Conservation (phyloP, 1,140 invertebrate species). For the Antheraea pernyi region DNA sequence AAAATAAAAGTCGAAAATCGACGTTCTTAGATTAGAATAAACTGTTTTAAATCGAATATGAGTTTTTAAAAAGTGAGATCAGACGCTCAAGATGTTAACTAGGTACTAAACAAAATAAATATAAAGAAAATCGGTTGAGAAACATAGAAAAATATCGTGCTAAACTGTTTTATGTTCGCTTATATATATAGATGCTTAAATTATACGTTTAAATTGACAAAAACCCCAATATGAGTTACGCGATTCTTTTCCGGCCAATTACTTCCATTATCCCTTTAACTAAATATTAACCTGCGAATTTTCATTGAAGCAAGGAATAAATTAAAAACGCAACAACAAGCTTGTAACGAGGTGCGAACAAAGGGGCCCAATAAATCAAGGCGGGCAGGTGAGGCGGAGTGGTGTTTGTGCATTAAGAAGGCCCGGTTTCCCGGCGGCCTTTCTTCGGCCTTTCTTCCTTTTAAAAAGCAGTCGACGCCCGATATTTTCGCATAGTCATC, state of each 20-base stretch:
- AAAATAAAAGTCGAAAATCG: too few species aligned
- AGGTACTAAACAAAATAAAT: too few species aligned
- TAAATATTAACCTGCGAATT: slow-evolving; percentile 71
- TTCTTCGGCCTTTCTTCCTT: slow-evolving; percentile 72
- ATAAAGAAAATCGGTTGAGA: too few species aligned
- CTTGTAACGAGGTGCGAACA: slow-evolving; percentile 74
- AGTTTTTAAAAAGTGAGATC: too few species aligned
- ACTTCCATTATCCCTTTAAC: slow-evolving; percentile 47
- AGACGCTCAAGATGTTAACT: too few species aligned
- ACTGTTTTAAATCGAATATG: too few species aligned
- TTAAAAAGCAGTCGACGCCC: slow-evolving; percentile 78
- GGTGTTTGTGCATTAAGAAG: slow-evolving; percentile 77
- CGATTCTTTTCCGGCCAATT: not conserved
- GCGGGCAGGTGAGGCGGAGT: slow-evolving; percentile 69
- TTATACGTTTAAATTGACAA: not conserved
- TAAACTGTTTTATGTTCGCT: too few species aligned
- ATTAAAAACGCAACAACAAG: slow-evolving; percentile 78
- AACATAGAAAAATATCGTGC: too few species aligned
- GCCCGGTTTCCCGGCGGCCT: slow-evolving; percentile 66
- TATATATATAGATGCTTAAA: not conserved
- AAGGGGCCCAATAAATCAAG: slow-evolving; percentile 75
- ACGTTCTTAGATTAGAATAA: too few species aligned
- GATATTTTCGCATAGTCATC: slow-evolving; percentile 77
- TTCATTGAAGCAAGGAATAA: slow-evolving; percentile 62
- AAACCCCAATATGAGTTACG: not conserved